phyloP scores from a whole-genome alignment of 2,113 vertebrate genomes.

The Chaetodon auriga region DNA sequence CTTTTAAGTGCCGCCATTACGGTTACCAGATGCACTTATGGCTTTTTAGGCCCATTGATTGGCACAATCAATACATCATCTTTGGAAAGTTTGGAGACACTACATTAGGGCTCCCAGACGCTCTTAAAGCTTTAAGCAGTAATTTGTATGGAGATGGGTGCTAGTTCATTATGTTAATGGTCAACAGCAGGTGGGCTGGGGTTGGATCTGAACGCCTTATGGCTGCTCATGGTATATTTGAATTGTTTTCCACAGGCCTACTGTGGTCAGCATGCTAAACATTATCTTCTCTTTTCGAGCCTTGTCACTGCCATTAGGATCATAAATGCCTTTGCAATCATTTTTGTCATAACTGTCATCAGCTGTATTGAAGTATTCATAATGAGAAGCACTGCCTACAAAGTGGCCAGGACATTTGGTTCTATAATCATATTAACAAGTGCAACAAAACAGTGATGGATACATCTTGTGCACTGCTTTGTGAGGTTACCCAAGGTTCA shows the following conservation, averaged over 20 bases:
- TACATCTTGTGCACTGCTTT: constrained; percentile 7
- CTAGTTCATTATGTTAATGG: constrained; percentile 80
- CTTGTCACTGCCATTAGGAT: constrained; percentile 16
- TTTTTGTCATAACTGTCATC: constrained; percentile 31
- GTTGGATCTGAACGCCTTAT: constrained; percentile 52
- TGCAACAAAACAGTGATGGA: constrained; percentile 16
- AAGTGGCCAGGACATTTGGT: constrained; percentile 9
- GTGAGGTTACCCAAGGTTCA: constrained; percentile 36
- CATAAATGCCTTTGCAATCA: constrained; percentile 21
- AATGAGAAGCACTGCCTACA: constrained; percentile 13
- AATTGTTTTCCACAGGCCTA: constrained; percentile 11
- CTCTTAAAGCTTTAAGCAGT: constrained; percentile 75
- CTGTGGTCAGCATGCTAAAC: not conserved
- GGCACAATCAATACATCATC: constrained; percentile 84
- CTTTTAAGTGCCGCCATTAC: constrained; percentile 84
- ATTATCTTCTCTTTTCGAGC: constrained; percentile 9
- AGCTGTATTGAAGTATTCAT: constrained; percentile 7
- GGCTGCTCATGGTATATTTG: constrained; percentile 36
- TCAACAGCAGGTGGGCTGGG: constrained; percentile 66
- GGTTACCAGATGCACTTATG: constrained; percentile 83
- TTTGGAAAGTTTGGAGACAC: constrained; percentile 80
- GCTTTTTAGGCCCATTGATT: constrained; percentile 84
- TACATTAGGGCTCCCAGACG: constrained; percentile 78
- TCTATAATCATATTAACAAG: constrained; percentile 38
- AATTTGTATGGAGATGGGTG: constrained; percentile 73